phyloP scores from a whole-genome alignment of 2,888 invertebrate genomes.

The Lasioglossum figueresi region DNA sequence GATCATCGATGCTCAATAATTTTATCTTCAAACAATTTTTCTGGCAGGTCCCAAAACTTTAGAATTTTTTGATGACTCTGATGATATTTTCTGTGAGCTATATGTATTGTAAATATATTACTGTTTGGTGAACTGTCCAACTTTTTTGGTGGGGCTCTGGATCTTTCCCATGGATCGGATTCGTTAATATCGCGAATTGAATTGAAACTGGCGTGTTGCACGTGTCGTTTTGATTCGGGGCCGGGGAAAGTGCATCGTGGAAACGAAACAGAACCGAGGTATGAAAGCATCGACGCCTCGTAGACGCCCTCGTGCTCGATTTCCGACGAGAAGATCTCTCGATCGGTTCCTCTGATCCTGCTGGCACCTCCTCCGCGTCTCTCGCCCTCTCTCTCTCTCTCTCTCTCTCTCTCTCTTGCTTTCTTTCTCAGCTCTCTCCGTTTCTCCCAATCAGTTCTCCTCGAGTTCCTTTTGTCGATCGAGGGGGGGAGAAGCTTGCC shows the following conservation, averaged over 20 bases:
- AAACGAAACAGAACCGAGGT: slow-evolving; percentile 21
- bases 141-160: not conserved
- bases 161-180: not conserved
- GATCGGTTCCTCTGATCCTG: slow-evolving; percentile 50
- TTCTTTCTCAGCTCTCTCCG: not conserved
- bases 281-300: slow-evolving; percentile 55
- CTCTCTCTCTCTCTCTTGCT: not conserved
- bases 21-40: not conserved
- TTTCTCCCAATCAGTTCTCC: not conserved
- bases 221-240: not conserved
- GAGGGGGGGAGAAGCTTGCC: slow-evolving; percentile 24
- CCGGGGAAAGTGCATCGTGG: slow-evolving; percentile 13
- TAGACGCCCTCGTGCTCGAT: slow-evolving; percentile 50
- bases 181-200: not conserved
- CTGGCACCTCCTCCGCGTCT: slow-evolving; percentile 7
- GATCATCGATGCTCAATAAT: too few relatives aligned
- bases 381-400: not conserved
- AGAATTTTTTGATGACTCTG: not conserved
- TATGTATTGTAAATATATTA: too few relatives aligned
- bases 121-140: not conserved
- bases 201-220: not conserved
- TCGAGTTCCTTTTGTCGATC: slow-evolving; percentile 4
- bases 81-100: too few relatives aligned
- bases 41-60: not conserved
- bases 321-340: slow-evolving; percentile 57